A percentile compares a stretch with the other conserved stretches of the same genome.
Conservation (phyloP, 2,888 invertebrate species). For the Lamproptera curius region DNA sequence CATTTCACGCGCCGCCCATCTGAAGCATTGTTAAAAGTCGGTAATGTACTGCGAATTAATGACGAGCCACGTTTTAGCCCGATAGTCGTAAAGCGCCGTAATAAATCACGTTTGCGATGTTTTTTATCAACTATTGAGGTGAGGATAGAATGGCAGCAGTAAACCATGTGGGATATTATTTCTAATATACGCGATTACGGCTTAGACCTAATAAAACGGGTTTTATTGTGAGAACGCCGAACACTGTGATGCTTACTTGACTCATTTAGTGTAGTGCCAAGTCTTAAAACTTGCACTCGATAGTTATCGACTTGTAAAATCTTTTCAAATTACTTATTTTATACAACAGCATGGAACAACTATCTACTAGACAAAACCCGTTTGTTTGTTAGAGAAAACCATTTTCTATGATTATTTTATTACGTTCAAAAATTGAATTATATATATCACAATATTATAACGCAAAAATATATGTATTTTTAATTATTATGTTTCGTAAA, state of each 20-base stretch:
- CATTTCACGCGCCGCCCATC: constrained; percentile 25
- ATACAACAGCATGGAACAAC: no score
- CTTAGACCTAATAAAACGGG: constrained; percentile 48
- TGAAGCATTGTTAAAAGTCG: constrained; percentile 6
- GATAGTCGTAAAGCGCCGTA: constrained; percentile 21
- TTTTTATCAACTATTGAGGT: constrained; percentile 49
- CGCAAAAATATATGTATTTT: no score
- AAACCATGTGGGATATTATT: constrained; percentile 40
- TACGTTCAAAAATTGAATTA: no score
- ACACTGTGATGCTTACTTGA: constrained; percentile 7
- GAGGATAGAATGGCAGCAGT: constrained; percentile 46
- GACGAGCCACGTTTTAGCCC: background rate
- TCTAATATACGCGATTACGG: constrained; percentile 51
- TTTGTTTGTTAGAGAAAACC: no score
- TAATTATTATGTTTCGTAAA: no score
- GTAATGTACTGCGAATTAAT: constrained; percentile 23
- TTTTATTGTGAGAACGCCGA: constrained; percentile 10
- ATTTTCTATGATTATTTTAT: no score
- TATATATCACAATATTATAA: background rate
- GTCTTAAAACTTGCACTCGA: background rate
- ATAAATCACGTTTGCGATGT: constrained; percentile 27
- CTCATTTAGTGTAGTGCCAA: constrained; percentile 24
- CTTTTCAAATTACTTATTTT: no score
- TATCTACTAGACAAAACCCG: no score
- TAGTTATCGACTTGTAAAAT: background rate